Evolutionary conservation across 2,888 invertebrate species (phyloP), one percentile per base, ranked within the genome.

Genomic region (Cantharis nigra): DNA sequence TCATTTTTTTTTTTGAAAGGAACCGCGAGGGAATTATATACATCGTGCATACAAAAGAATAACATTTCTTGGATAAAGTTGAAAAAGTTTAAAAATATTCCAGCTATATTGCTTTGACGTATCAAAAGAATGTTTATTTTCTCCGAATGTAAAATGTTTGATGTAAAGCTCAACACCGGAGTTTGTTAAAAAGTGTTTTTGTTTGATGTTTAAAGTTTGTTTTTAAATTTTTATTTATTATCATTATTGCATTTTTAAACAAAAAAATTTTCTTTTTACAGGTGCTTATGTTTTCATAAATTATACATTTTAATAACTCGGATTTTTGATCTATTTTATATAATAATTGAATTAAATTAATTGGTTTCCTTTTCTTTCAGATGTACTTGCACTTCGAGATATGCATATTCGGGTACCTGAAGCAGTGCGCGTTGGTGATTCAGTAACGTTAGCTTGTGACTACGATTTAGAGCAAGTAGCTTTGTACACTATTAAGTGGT

Each of bases 401-500:
- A 87, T 88, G 87, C 84, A 86, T 83, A 88, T 88, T 82, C 85
- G 85, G 80, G 89, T 89, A 74, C 90, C 90, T 75, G 88, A 89
- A 81, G 90, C 90, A 9, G 90, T 90, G 69, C 84, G 87, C 75
- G 86, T 87, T 10, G 90, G 90, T 70, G 88, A 89, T 79, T 85
- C 88, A 67, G 90, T 90, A 75, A 88, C 88, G 73, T 85, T 91
- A 80, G 84, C 88, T 69, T 91, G 91, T 84, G 87, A 89, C 82
- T 91, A 90, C 86, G 90, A 90, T 84, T 85, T 91, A 84, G 90
- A 91, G 82, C 88, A 89, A 71, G 90, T 89, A 72, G 88, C 89
- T 26, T 86, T 91, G 28, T 91, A 91, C 85, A 89, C 90, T 72
- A 90, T 91, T 84, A 91, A 91, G 85, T 91, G 91, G 90, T 91